A percentile compares a stretch with the other conserved stretches of the same genome.
These are phyloP conservation scores for Ornithorhynchus anatinus DNA, from an alignment of 2,113 vertebrate species.

Conservation along the genomic window DNA sequence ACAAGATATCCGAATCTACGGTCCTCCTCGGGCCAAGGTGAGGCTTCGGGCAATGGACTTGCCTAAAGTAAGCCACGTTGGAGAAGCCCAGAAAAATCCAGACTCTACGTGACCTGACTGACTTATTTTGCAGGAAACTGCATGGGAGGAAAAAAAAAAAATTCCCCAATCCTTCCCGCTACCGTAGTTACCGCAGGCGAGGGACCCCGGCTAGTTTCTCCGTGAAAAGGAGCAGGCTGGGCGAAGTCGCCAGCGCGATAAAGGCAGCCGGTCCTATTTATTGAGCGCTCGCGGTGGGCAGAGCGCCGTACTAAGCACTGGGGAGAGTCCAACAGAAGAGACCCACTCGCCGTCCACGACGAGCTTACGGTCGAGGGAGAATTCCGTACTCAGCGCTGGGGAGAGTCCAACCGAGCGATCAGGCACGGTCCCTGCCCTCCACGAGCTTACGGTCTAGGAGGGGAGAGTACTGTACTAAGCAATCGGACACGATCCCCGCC, in stretches of 20 bases:
- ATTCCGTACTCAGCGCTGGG: no score
- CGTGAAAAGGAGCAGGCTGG: constrained; percentile 17
- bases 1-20: no score
- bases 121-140: constrained; percentile 80
- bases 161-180: constrained; percentile 68
- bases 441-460: no score
- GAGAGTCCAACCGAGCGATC: no score
- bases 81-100: constrained; percentile 76
- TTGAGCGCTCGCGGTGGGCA: no score
- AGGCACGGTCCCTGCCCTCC: no score
- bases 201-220: constrained; percentile 39
- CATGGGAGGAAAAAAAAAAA: constrained; percentile 64
- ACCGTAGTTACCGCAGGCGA: constrained; percentile 58
- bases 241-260: neutral
- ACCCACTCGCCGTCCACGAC: neutral
- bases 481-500: no score
- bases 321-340: no score
- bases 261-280: neutral
- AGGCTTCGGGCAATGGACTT: constrained; percentile 48
- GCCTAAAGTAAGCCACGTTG: constrained; percentile 71
- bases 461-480: no score
- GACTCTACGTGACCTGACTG: constrained; percentile 86
- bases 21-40: constrained; percentile 27
- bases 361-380: no score
- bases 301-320: no score